Percentiles rank a stretch among this genome's conserved stretches.
Conservation (phyloP, 2,113 vertebrate species). For the Vanacampus margaritifer region DNA sequence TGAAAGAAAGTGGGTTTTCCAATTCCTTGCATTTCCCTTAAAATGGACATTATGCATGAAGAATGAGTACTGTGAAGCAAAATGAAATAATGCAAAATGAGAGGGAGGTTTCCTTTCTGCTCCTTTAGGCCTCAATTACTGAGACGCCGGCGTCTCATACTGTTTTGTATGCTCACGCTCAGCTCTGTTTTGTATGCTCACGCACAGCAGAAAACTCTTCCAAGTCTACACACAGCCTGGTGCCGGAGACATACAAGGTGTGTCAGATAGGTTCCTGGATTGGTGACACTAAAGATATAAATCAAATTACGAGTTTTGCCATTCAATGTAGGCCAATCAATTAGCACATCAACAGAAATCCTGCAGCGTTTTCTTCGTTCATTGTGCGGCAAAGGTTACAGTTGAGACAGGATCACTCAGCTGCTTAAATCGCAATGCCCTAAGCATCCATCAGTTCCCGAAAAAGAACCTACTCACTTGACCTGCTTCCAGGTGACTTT, state of each 20-base stretch:
- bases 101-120: slow-evolving; percentile 50
- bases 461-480: not conserved
- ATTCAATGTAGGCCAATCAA: not conserved
- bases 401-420: not conserved
- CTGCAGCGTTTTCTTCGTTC: too few relatives aligned
- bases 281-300: not conserved
- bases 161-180: slow-evolving; percentile 49
- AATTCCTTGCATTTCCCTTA: slow-evolving; percentile 35
- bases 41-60: slow-evolving; percentile 47
- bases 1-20: slow-evolving; percentile 23
- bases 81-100: slow-evolving; percentile 53
- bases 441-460: not conserved
- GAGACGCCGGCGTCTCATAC: slow-evolving; percentile 42
- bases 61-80: slow-evolving; percentile 38
- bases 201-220: slow-evolving; percentile 62
- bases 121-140: slow-evolving; percentile 67
- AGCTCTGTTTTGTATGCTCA: not conserved
- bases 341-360: not conserved
- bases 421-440: not conserved
- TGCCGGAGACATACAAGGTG: slow-evolving; percentile 33
- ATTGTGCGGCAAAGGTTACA: too few relatives aligned
- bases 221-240: slow-evolving; percentile 52
- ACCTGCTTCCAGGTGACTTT: not conserved
- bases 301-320: not conserved
- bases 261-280: not conserved